A percentile compares a stretch with the other conserved stretches of the same genome.
These are phyloP conservation scores for Numenius phaeopus DNA, from an alignment of 2,797 vertebrate species.

Conservation along the genomic window DNA sequence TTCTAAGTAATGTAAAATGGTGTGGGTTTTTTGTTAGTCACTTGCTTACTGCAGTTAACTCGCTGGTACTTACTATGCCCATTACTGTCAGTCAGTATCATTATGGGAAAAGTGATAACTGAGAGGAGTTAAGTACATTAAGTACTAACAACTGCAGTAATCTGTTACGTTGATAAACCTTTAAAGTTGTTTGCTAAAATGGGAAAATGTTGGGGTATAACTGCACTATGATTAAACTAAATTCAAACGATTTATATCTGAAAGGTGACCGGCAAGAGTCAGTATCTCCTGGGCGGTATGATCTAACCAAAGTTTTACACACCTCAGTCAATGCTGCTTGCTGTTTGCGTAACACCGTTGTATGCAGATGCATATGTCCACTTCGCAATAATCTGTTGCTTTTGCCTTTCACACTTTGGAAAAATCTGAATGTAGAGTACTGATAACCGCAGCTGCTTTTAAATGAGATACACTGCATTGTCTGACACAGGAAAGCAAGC, in stretches of 20 bases:
- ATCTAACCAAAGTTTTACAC: slow-evolving; percentile 87
- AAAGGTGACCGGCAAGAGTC: slow-evolving; percentile 97
- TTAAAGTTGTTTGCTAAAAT: slow-evolving; percentile 68
- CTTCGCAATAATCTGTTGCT: slow-evolving; percentile 76
- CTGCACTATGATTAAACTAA: slow-evolving; percentile 82
- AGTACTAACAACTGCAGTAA: slow-evolving; percentile 58
- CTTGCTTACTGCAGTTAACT: slow-evolving; percentile 2
- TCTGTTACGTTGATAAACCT: slow-evolving; percentile 56
- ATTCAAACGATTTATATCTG: slow-evolving; percentile 93
- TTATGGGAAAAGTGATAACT: background rate
- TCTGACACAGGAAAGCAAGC: slow-evolving; percentile 70
- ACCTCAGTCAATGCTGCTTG: slow-evolving; percentile 87
- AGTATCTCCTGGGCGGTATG: slow-evolving; percentile 95
- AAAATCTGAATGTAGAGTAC: slow-evolving; percentile 64
- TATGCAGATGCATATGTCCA: slow-evolving; percentile 75
- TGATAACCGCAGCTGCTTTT: slow-evolving; percentile 72
- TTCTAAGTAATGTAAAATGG: background rate
- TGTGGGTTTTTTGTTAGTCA: background rate
- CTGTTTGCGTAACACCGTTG: slow-evolving; percentile 82
- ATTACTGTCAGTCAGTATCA: background rate
- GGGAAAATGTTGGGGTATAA: slow-evolving; percentile 68
- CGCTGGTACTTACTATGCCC: background rate
- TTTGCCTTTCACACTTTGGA: slow-evolving; percentile 80
- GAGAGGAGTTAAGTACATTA: background rate
- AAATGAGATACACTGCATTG: slow-evolving; percentile 72